phyloP scores from a whole-genome alignment of 2,113 vertebrate genomes.

The Notechis scutatus region DNA sequence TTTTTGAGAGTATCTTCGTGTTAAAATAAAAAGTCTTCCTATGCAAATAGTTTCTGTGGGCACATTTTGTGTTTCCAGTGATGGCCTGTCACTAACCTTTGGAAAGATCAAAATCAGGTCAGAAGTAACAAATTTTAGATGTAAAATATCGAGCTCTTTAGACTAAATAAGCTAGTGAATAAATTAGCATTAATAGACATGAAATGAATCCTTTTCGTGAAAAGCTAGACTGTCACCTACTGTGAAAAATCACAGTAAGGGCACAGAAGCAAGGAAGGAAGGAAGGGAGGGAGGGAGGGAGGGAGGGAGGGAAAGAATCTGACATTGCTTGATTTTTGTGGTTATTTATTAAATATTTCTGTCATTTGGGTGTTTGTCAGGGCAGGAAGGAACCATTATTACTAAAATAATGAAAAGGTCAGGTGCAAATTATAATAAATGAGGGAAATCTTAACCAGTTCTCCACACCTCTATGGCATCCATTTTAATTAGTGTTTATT shows the following conservation, averaged over 20 bases:
- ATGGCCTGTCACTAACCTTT: background rate
- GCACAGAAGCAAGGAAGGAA: background rate
- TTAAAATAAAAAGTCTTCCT: background rate
- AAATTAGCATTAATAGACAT: background rate
- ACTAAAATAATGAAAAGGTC: constrained; percentile 56
- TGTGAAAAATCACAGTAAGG: background rate
- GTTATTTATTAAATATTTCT: background rate
- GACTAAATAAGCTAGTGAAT: background rate
- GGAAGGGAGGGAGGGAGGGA: background rate
- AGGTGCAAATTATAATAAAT: constrained; percentile 34
- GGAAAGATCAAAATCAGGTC: background rate
- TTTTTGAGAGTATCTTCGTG: background rate
- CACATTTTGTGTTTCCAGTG: background rate
- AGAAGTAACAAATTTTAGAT: background rate
- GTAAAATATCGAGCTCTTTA: background rate
- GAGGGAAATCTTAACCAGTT: constrained; percentile 30
- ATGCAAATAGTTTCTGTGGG: background rate
- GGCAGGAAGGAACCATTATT: constrained; percentile 44
- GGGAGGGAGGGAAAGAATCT: background rate
- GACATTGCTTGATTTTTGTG: background rate
- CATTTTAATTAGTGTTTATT: constrained; percentile 45
- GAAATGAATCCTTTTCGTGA: background rate
- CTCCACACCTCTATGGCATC: constrained; percentile 32
- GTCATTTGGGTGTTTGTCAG: background rate
- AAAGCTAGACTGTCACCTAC: background rate